Evolutionary conservation across 64 coral and sea anemone species (phyloP), one percentile per base, ranked within the genome.

Genomic region (Actinia tenebrosa): DNA sequence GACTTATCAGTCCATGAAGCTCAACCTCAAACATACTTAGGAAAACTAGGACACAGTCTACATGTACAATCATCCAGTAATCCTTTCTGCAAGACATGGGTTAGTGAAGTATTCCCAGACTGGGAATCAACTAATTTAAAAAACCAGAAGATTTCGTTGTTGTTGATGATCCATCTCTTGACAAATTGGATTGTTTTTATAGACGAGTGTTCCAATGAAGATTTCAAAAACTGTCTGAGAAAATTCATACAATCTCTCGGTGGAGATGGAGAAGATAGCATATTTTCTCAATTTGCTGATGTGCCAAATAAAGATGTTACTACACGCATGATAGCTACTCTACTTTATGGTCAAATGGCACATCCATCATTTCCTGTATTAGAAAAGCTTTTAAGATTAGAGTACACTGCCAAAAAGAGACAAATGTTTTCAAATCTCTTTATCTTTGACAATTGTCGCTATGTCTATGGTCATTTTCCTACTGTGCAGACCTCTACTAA

Each of bases 381-480:
- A 63, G 37, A 89, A 17, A 86, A 91, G 59, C 22, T 85, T 27
- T 18, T 59, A 45, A 68, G 83, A 44, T 37, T 91, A 5, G 0
- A 77, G 1, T 91, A 91, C 59, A 86, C 71, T 91, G 80, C 87
- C 59, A 80, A 81, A 43, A 13, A 13, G 4, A 79, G 91, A 37
- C 82, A 84, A 47, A 89, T 93, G 87, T 93, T 89, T 68, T 56
- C 87, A 10, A 75, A 93, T 93, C 80, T 86, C 52, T 89, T 93
- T 71, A 86, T 93, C 79, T 93, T 93, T 80, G 91, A 93, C 58
- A 86, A 80, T 20, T 93, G 91, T 53, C 64, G 82, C 4, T 93
- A 93, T 85, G n/a, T 89, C 17, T 93, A 85, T 84, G 82, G 89
- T 0, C 86, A 93, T 60, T 93, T 89, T 23, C 81, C 81, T 17